phyloP scores from a whole-genome alignment of 2,888 invertebrate genomes.

The Julus scandinavius region DNA sequence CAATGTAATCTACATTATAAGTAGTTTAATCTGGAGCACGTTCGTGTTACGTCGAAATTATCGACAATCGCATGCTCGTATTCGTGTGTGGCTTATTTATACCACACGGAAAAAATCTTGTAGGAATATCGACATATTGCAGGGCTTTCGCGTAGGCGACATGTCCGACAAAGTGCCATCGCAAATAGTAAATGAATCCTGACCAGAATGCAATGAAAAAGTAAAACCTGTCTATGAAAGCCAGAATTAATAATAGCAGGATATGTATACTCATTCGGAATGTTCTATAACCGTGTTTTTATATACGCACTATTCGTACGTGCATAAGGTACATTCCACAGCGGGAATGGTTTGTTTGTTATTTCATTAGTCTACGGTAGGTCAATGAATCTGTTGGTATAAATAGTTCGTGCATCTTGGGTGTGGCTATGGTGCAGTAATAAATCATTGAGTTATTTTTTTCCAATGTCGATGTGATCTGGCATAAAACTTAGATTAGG shows the following conservation, averaged over 20 bases:
- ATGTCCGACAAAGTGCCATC: background rate
- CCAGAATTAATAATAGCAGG: background rate
- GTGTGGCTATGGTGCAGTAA: background rate
- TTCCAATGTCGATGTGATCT: background rate
- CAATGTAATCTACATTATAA: no score
- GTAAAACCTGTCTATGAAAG: background rate
- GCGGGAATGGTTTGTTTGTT: background rate
- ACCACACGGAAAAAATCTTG: no score
- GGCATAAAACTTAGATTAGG: background rate
- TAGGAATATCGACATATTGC: no score
- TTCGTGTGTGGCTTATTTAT: no score
- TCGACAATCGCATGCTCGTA: no score
- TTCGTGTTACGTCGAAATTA: no score
- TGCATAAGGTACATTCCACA: background rate
- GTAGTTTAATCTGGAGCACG: no score
- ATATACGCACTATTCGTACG: background rate
- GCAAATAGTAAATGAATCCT: background rate
- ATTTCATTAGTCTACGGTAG: background rate
- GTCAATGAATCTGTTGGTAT: background rate
- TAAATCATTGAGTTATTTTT: constrained; percentile 16
- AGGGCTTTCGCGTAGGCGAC: no score
- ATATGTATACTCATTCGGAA: background rate
- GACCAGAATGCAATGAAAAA: background rate
- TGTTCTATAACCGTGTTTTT: background rate
- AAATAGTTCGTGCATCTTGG: background rate